Evolutionary conservation across 1,140 invertebrate genomes (phyloP).

Genomic region (Laupala kohalensis): DNA sequence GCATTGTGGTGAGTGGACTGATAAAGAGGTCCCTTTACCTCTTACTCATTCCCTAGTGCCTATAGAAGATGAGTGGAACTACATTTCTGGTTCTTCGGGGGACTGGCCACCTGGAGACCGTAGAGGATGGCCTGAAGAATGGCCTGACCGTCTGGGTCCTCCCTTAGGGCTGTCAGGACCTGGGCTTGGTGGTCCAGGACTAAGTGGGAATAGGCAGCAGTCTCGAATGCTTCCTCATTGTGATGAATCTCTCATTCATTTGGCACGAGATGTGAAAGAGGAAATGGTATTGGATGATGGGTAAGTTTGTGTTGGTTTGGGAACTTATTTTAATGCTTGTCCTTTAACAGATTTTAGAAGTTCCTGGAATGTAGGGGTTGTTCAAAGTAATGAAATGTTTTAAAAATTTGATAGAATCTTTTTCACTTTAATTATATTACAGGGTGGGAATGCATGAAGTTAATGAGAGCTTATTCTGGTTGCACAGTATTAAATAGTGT

Average conservation of each 20-base stretch:
- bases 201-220: not conserved
- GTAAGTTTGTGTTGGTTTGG: not conserved
- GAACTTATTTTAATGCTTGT: not conserved
- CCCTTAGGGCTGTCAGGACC: not conserved
- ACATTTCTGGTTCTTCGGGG: not conserved
- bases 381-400: too few relatives aligned
- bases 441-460: too few relatives aligned
- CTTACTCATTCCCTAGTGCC: not conserved
- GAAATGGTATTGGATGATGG: not conserved
- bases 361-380: too few relatives aligned
- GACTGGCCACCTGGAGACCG: not conserved
- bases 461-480: too few relatives aligned
- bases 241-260: not conserved
- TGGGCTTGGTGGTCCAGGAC: not conserved
- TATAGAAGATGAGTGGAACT: slow-evolving; percentile 3
- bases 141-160: not conserved
- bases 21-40: not conserved
- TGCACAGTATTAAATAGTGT: too few relatives aligned
- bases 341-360: too few relatives aligned
- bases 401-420: too few relatives aligned
- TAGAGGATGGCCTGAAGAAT: not conserved
- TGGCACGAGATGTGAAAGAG: not conserved
- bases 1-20: slow-evolving; percentile 6
- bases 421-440: too few relatives aligned
- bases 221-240: not conserved